A percentile compares a stretch with the other conserved stretches of the same genome.
These are phyloP conservation scores for Tiphia femorata DNA, from an alignment of 2,888 invertebrate species.

Conservation along the genomic window DNA sequence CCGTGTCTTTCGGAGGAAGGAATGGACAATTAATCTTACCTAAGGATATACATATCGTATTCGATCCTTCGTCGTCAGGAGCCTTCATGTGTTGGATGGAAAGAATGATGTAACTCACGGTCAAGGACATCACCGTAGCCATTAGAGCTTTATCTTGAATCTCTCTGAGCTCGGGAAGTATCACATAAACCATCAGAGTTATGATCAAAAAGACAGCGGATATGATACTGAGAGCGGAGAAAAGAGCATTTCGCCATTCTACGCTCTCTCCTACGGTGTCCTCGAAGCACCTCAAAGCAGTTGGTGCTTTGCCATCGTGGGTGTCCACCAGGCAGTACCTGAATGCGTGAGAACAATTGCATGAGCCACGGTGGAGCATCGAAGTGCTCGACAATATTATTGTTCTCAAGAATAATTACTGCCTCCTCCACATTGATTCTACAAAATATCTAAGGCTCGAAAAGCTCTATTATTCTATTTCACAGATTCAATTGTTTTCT, in stretches of 20 bases:
- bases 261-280: conserved; percentile 5
- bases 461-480: too few relatives aligned
- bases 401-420: too few relatives aligned
- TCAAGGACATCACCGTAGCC: conserved; percentile 74
- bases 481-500: too few relatives aligned
- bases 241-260: conserved; percentile 42
- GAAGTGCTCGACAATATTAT: too few relatives aligned
- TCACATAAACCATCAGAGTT: conserved; percentile 74
- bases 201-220: conserved; percentile 74
- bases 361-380: too few relatives aligned
- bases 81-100: conserved; percentile 73
- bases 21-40: conserved; percentile 66
- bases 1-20: too few relatives aligned
- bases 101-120: conserved; percentile 73
- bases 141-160: conserved; percentile 78
- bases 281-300: conserved; percentile 63
- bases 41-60: conserved; percentile 70
- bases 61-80: conserved; percentile 24
- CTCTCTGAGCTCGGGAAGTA: conserved; percentile 75
- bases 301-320: conserved; percentile 21
- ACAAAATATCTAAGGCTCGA: too few relatives aligned
- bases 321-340: conserved; percentile 62
- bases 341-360: too few relatives aligned
- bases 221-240: conserved; percentile 62
- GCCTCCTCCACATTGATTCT: too few relatives aligned